Percentiles rank a stretch among this genome's conserved stretches.
Evolutionary conservation across 2,113 vertebrate species (phyloP).

Genomic region (Syngnathoides biaculeatus): DNA sequence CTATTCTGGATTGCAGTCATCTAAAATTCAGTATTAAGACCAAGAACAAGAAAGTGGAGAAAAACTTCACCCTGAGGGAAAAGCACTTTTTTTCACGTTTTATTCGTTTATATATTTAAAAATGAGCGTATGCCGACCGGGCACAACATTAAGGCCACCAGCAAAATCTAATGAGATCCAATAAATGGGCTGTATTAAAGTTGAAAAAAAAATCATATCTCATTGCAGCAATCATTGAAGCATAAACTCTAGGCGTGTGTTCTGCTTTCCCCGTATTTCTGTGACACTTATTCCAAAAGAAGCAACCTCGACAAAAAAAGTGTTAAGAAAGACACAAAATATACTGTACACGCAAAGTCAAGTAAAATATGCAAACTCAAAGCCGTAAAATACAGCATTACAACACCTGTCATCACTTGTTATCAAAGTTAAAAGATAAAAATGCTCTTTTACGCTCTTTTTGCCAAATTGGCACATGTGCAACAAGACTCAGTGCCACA

Average conservation of each 20-base stretch:
- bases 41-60: neutral
- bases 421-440: neutral
- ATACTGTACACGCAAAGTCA: too few relatives aligned
- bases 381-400: too few relatives aligned
- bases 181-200: neutral
- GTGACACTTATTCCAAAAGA: neutral
- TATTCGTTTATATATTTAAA: neutral
- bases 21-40: neutral
- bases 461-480: too few relatives aligned
- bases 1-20: neutral
- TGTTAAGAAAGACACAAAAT: too few relatives aligned
- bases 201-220: neutral
- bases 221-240: neutral
- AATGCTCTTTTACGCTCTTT: neutral
- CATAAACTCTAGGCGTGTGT: neutral
- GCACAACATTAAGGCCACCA: neutral
- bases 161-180: neutral
- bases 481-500: too few relatives aligned
- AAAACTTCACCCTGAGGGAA: neutral
- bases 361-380: too few relatives aligned
- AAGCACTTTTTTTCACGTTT: neutral
- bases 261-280: neutral
- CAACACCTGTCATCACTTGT: too few relatives aligned
- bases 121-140: neutral
- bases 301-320: neutral